Evolutionary conservation across 2,797 vertebrate species (phyloP), one percentile per base, ranked within the genome.

Genomic region (Sebastolobus alascanus): DNA sequence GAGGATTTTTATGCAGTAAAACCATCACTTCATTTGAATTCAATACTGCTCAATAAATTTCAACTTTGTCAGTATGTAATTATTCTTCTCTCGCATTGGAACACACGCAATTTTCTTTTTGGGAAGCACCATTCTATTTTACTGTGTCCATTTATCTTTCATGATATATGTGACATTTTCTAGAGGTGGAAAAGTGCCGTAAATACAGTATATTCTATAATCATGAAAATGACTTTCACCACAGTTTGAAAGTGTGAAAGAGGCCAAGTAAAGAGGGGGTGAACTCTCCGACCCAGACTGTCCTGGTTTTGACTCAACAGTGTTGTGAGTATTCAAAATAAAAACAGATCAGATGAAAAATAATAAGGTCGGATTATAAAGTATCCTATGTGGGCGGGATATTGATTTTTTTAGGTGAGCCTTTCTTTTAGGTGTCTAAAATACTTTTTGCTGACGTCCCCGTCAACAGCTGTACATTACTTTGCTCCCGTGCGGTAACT

Each of bases 1-100:
- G 22, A 66, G 10, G 38, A 31, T 9, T 27, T 37, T 59, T 27
- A 29, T 27, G 6, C 25, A 31, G 27, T 25, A 43, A 69, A 67
- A 40, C 13, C 18, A 20, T 69, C 61, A 63, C 16, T 56, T 74
- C 5, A 25, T 68, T 70, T 82, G 14, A 69, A 78, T 67, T 73
- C 18, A 59, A 37, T n/a, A n/a, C 38, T 18, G 40, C 64, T 54
- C 59, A 64, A 46, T 75, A 85, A 72, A 88, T 79, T 43, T 18
- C n/a, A 33, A 3, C 25, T 82, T 52, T 71, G 40, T 55, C 79
- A 78, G 60, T 25, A 40, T 86, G 20, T 77, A 80, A 86, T 90
- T 77, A 77, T 37, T 81, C 35, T 43, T 18, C 56, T 73, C 74
- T 73, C 0, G 10, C 14, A 14, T 68, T 50, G 37, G 46, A 77